Evolutionary conservation across 2,888 invertebrate species (phyloP).

Genomic region (Pterostichus madidus): DNA sequence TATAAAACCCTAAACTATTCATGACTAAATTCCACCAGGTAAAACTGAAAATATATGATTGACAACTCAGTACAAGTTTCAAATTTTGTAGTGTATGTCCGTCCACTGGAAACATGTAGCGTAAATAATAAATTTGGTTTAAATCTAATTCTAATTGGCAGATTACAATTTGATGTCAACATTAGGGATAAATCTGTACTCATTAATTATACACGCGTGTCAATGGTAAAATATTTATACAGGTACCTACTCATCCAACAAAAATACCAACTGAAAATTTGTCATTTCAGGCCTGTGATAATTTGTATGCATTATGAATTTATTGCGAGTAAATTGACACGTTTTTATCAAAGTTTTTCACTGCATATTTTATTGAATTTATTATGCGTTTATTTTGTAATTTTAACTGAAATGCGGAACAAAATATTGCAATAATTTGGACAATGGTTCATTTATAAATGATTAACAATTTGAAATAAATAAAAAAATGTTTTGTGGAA

Average conservation of each 20-base stretch:
- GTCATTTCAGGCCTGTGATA: background rate
- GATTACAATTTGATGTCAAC: slow-evolving; percentile 54
- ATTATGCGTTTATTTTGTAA: background rate
- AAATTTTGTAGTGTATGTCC: no score
- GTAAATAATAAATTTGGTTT: slow-evolving; percentile 57
- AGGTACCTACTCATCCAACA: slow-evolving; percentile 8
- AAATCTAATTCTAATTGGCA: slow-evolving; percentile 54
- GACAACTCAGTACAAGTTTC: no score
- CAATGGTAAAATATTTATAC: slow-evolving; percentile 43
- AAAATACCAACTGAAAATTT: slow-evolving; percentile 12
- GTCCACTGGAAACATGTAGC: background rate
- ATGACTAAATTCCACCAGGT: no score
- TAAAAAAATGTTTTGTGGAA: no score
- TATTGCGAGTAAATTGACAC: slow-evolving; percentile 5
- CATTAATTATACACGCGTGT: slow-evolving; percentile 52
- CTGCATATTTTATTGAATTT: slow-evolving; percentile 31
- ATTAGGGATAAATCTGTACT: slow-evolving; percentile 40
- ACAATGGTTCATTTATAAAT: no score
- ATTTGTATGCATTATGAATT: slow-evolving; percentile 38
- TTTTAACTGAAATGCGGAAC: no score
- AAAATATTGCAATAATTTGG: no score
- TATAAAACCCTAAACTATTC: no score
- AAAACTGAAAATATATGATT: no score
- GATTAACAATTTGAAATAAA: no score
- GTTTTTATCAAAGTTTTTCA: slow-evolving; percentile 18